Evolutionary conservation across 2,113 vertebrate genomes (phyloP).

Genomic region (Lophius piscatorius): DNA sequence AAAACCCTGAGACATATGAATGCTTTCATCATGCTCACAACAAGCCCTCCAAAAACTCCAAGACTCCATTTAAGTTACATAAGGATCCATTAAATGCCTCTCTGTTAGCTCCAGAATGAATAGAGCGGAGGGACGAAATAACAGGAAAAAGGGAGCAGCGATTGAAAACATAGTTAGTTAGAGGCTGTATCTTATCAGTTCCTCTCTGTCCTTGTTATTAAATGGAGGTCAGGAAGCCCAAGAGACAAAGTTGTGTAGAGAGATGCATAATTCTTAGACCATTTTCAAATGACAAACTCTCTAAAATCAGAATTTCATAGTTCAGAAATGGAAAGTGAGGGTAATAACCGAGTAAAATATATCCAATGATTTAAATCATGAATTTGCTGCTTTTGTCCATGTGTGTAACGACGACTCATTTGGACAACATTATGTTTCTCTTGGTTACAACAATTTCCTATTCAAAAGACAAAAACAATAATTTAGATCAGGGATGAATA

Average conservation of each 20-base stretch:
- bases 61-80: conserved; percentile 30
- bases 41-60: conserved; percentile 36
- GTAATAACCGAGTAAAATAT: conserved; percentile 67
- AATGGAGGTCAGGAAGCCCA: conserved; percentile 86
- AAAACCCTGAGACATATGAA: conserved; percentile 41
- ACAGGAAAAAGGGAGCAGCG: conserved; percentile 32
- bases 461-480: not conserved
- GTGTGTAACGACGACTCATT: no score
- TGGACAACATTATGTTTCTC: not conserved
- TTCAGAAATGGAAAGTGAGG: conserved; percentile 75
- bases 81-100: conserved; percentile 71
- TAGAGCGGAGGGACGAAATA: conserved; percentile 13
- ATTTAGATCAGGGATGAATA: no score
- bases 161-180: conserved; percentile 91
- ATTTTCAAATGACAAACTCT: conserved; percentile 88
- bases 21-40: conserved; percentile 46
- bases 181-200: conserved; percentile 85
- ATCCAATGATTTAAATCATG: conserved; percentile 59
- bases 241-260: conserved; percentile 11
- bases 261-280: conserved; percentile 93
- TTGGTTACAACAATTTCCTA: not conserved
- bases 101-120: conserved; percentile 32
- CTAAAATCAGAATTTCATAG: conserved; percentile 96
- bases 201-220: conserved; percentile 86
- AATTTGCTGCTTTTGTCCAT: no score